Evolutionary conservation across 1,140 invertebrate genomes (phyloP).

Genomic region (Trachymyrmex cornetzi): DNA sequence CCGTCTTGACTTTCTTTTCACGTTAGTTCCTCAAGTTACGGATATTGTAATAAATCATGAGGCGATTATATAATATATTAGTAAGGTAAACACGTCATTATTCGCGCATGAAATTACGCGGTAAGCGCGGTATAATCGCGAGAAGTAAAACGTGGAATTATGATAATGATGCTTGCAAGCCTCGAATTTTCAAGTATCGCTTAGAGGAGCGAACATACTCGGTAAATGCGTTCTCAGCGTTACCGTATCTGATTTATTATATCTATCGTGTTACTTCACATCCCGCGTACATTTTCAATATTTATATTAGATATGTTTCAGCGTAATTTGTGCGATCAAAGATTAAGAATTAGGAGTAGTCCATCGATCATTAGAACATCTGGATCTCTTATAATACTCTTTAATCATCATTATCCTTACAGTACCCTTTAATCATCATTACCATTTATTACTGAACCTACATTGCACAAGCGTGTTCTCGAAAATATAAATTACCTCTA

Average conservation of each 20-base stretch:
- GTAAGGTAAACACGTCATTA: slow-evolving; percentile 65
- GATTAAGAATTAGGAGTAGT: slow-evolving; percentile 28
- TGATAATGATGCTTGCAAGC: slow-evolving; percentile 62
- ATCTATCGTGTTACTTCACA: neutral
- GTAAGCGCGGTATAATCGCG: slow-evolving; percentile 59
- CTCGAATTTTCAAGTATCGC: slow-evolving; percentile 59
- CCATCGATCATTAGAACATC: slow-evolving; percentile 42
- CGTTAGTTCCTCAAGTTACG: slow-evolving; percentile 61
- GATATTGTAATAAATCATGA: slow-evolving; percentile 64
- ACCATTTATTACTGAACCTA: slow-evolving; percentile 37
- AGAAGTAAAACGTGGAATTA: slow-evolving; percentile 64
- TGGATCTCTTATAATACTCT: slow-evolving; percentile 36
- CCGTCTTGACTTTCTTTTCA: slow-evolving; percentile 52
- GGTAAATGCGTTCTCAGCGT: slow-evolving; percentile 20
- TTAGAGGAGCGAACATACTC: slow-evolving; percentile 37
- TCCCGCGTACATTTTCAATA: neutral
- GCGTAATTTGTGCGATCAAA: slow-evolving; percentile 17
- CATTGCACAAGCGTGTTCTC: slow-evolving; percentile 26
- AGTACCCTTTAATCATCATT: slow-evolving; percentile 53
- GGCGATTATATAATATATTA: slow-evolving; percentile 66
- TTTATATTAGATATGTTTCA: slow-evolving; percentile 33
- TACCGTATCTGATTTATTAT: slow-evolving; percentile 43
- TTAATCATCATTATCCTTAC: slow-evolving; percentile 48
- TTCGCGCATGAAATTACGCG: slow-evolving; percentile 64
- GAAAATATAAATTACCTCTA: slow-evolving; percentile 47